Evolutionary conservation across 2,888 invertebrate species (phyloP), one percentile per base, ranked within the genome.

Genomic region (Conus canariensis): DNA sequence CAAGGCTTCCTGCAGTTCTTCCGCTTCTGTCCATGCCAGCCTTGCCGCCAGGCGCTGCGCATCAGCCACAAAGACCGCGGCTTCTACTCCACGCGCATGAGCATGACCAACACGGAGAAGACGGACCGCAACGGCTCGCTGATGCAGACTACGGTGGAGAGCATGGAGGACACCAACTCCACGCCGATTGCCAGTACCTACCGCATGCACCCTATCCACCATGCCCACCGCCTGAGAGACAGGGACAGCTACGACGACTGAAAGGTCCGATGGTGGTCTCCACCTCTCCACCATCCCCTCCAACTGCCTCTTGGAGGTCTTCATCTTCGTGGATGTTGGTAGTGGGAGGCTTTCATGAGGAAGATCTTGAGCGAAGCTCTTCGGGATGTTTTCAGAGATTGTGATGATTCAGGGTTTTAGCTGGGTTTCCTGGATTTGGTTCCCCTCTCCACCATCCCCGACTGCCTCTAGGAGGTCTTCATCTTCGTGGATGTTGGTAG

Each of bases 1-100:
- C 97, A 98, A 94, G 99, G 99, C 14, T 99, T 99, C 97, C 98
- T 98, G 95, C 98, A 98, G 96, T 98, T 98, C 96, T 99, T 99
- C 97, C 98, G 98, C 94, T 99, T 98, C 97, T 98, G 98, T 94
- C 98, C 98, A 7, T 98, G 97, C 94, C 97, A 98, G 74, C 93
- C 93, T 4, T 95, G 94, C 91, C 93, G 94, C 83, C 92, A 92
- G 74, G 91, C 92, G 9, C 92, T 93, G 64, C 93, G 94, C 83
- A 92, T 93, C 80, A 92, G 93, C 56, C 90, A 94, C 56, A 93
- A 93, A 87, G 94, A 94, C 90, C 91, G 94, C 56, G 93, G 93
- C 14, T 92, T 94, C 88, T 94, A 93, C 91, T 93, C 94, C 88
- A 91, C 93, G 22, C 93, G 94, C 9, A 92, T 92, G 89, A 93